Evolutionary conservation across 2,113 vertebrate genomes (phyloP).

Genomic region (Cichladusa arquata): DNA sequence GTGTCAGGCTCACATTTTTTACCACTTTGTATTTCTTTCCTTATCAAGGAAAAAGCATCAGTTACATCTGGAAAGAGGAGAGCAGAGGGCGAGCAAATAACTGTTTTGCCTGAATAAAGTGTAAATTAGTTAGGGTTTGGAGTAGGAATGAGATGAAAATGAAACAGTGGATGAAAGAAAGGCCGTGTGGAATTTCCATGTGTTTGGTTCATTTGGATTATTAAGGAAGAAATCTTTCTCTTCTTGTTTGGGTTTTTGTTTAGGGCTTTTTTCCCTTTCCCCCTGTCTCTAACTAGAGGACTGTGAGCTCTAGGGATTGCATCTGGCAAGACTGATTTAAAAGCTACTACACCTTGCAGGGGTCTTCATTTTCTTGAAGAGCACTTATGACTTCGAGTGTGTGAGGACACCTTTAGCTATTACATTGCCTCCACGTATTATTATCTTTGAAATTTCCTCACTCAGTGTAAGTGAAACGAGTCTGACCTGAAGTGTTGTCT

Average conservation of each 20-base stretch:
- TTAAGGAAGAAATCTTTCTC: not conserved
- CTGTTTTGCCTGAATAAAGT: not conserved
- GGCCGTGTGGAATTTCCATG: not conserved
- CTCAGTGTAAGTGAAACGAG: not conserved
- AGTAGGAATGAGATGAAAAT: not conserved
- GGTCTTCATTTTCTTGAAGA: not conserved
- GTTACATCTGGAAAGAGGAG: not conserved
- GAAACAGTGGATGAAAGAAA: not conserved
- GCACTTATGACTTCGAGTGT: not conserved
- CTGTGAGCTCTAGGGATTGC: not conserved
- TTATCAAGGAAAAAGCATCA: not conserved
- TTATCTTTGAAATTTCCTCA: constrained; percentile 1
- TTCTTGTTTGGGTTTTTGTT: not conserved
- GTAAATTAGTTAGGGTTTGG: not conserved
- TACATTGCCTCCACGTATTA: not conserved
- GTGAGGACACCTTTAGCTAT: not conserved
- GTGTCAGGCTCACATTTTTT: not conserved
- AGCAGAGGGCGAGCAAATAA: not conserved
- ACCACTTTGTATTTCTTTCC: not conserved
- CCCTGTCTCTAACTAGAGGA: too few relatives aligned
- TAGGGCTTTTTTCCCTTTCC: accelerated
- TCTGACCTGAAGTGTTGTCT: not conserved
- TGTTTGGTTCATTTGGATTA: not conserved
- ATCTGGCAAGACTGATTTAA: not conserved
- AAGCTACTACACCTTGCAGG: not conserved